Percentiles rank a stretch among this genome's conserved stretches.
Evolutionary conservation across 2,113 vertebrate genomes (phyloP).

Genomic region (Psilopsiagon aurifrons): DNA sequence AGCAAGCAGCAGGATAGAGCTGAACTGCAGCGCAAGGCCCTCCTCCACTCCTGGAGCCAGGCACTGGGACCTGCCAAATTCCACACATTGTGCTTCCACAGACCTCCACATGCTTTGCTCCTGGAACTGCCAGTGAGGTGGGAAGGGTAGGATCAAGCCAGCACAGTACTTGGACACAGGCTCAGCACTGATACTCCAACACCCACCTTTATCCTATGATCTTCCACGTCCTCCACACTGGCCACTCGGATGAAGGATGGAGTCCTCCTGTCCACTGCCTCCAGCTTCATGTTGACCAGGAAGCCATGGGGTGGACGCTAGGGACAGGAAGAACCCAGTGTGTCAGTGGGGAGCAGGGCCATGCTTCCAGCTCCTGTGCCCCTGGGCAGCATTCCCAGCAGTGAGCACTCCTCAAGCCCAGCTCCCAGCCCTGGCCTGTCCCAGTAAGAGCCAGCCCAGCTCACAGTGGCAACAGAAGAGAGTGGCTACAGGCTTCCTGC

Average conservation of each 20-base stretch:
- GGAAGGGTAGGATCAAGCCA: not conserved
- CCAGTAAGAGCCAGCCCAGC: not conserved
- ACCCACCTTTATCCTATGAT: conserved; percentile 92
- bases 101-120: not conserved
- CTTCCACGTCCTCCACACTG: conserved; percentile 92
- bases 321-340: not conserved
- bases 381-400: not conserved
- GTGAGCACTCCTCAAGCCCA: not conserved
- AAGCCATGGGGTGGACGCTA: conserved; percentile 89
- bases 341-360: not conserved
- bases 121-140: not conserved
- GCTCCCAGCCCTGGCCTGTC: not conserved
- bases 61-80: not conserved
- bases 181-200: not conserved
- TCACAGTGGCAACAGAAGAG: not conserved
- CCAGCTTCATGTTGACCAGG: conserved; percentile 93
- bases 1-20: not conserved
- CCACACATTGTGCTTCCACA: not conserved
- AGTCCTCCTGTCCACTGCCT: conserved; percentile 92
- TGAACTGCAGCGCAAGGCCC: not conserved
- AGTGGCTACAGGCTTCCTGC: not conserved
- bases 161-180: not conserved
- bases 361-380: fast-evolving
- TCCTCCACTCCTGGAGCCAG: not conserved
- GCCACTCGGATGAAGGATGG: conserved; percentile 91